A percentile compares a stretch with the other conserved stretches of the same genome.
phyloP scores from a whole-genome alignment of 2,113 vertebrate genomes.

The Pelecanoides urinatrix region DNA sequence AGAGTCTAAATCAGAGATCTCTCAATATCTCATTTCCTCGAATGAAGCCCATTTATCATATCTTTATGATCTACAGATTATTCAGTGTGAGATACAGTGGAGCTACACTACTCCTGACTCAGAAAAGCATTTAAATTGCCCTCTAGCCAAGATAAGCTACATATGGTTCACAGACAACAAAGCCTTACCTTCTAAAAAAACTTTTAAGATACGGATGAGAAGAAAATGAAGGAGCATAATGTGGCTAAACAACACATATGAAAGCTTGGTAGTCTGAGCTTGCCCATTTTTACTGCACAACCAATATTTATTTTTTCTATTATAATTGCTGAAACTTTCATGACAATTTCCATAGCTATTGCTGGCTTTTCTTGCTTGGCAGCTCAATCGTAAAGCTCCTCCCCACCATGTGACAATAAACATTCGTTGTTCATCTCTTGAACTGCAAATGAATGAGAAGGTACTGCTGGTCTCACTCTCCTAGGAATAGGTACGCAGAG shows the following conservation, averaged over 20 bases:
- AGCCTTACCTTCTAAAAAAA: not conserved
- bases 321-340: not conserved
- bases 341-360: not conserved
- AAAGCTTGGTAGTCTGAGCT: not conserved
- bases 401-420: not conserved
- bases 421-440: not conserved
- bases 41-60: not conserved
- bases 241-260: not conserved
- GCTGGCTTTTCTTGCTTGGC: not conserved
- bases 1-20: not conserved
- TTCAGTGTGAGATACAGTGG: not conserved
- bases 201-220: not conserved
- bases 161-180: not conserved
- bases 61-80: not conserved
- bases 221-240: not conserved
- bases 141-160: not conserved
- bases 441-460: not conserved
- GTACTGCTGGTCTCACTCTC: not conserved
- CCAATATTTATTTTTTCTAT: not conserved
- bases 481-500: rapidly evolving
- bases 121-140: not conserved
- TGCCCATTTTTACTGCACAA: not conserved
- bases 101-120: not conserved
- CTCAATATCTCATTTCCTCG: not conserved
- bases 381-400: not conserved